Evolutionary conservation across 2,113 vertebrate species (phyloP), one percentile per base, ranked within the genome.

Genomic region (Mastomys natalensis): DNA sequence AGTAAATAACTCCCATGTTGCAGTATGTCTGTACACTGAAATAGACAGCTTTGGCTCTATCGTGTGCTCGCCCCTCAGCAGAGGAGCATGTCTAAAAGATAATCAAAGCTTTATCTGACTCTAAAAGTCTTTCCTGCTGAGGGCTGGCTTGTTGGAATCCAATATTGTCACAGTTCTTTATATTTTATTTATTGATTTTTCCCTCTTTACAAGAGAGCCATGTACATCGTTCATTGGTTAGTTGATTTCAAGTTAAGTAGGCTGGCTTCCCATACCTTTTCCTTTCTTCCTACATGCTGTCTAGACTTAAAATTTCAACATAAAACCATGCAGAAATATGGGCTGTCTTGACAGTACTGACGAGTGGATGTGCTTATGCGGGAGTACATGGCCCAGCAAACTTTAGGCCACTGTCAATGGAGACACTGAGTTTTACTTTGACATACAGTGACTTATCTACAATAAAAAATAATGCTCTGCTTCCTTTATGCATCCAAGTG

Each of bases 1-100:
- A 98, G 97, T 98, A 98, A 98, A 98, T 98, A 98, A 97, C 97
- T 98, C 94, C 97, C 98, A 96, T 97, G 98, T 98, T 97, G 92
- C 97, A 97, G 88, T 97, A 97, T 94, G 84, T 95, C 96, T 94
- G 95, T 96, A 93, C 91, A 97, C 95, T 96, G 95, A 97, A 96
- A 98, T 80, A 97, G 98, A 95, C 97, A 98, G 97, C 96, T 90
- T 96, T 97, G 90, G 95, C 96, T 98, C 98, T n/a, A 95, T 94
- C 95, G 91, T 94, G 89, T 60, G 76, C 94, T 88, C 96, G 40
- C 26, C 96, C 84, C 88, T 90, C 45, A 70, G 90, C 13, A 17
- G 78, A 95, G 94, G 90, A 93, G 89, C 95, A 87, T 62, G 66
- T 51, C 55, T 95, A 85, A 95, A 95, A 97, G 91, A 92, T 84